Evolutionary conservation across 1,140 invertebrate genomes (phyloP), one percentile per base, ranked within the genome.

Genomic region (Drosophila pseudoobscura): DNA sequence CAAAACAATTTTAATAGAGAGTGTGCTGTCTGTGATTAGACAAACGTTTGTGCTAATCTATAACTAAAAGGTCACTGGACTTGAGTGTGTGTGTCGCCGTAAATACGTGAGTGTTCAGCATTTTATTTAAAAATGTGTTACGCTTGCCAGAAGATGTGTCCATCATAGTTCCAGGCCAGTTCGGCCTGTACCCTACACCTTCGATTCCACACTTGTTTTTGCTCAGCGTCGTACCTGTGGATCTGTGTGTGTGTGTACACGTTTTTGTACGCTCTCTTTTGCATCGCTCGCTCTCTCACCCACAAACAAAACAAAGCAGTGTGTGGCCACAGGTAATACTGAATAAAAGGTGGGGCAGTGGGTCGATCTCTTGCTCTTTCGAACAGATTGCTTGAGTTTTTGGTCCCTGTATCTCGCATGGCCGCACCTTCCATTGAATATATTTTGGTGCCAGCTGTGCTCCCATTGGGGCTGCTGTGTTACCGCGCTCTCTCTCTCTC

Each of bases 181-280:
- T 69, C 47, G 22, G 35, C 8, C 6, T 26, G 44, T 47, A 68
- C 44, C 26, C 45, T 43, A n/a, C 35, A 9, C 5, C 11, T 47
- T 15, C 31, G 9, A 47, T 63, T 68, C 31, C 50, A 50, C 80
- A 85, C 80, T 84, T 85, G 80, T 59, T 84, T 79, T 76, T 66
- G 72, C 53, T 69, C 29, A 51, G 49, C 29, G 47, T 45, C 56
- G 44, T 80, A 63, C 64, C 46, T 66, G 58, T 56, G 53, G 35
- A 20, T n/a, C 17, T 57, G 45, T 69, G 29, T 78, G 44, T 24
- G 51, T 60, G 20, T 13, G 11, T n/a, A n/a, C 35, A 39, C 26
- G 59, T 41, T 24, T 46, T 24, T 24, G 9, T 11, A 47, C 39
- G 43, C 65, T 54, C 71, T 74, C 62, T 73, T 65, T 75, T 31